These are phyloP conservation scores for Nasonia vitripennis DNA, from an alignment of 1,140 invertebrate genomes.

Conservation along the genomic window DNA sequence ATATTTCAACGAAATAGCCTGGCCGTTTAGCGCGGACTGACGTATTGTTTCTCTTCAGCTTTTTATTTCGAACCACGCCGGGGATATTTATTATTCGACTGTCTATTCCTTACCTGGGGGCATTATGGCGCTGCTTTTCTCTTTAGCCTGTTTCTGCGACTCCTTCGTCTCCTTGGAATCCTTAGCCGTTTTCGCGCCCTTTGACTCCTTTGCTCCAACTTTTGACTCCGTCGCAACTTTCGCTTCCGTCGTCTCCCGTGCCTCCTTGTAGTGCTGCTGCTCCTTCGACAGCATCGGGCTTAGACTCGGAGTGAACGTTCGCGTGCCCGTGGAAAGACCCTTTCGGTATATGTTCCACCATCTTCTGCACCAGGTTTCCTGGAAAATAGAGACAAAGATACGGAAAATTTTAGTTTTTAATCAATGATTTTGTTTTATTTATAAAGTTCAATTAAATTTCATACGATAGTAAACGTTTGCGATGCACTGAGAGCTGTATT, in stretches of 20 bases:
- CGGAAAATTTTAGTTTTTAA: background rate
- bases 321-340: constrained; percentile 63
- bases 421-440: no score
- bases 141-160: constrained; percentile 36
- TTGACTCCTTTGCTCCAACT: constrained; percentile 48
- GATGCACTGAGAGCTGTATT: no score
- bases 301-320: constrained; percentile 63
- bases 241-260: constrained; percentile 53
- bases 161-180: constrained; percentile 56
- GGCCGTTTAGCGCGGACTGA: background rate
- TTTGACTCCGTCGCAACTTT: constrained; percentile 50
- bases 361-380: constrained; percentile 73
- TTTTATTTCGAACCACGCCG: no score
- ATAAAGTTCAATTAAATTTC: no score
- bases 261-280: constrained; percentile 48
- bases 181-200: constrained; percentile 54
- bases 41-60: background rate
- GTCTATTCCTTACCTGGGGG: constrained; percentile 33
- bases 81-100: background rate
- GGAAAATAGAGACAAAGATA: constrained; percentile 46
- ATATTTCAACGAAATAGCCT: no score
- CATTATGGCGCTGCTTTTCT: constrained; percentile 28
- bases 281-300: constrained; percentile 65
- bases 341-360: constrained; percentile 71
- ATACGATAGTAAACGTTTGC: no score